phyloP scores from a whole-genome alignment of 2,797 vertebrate genomes.

The Lates japonicus region DNA sequence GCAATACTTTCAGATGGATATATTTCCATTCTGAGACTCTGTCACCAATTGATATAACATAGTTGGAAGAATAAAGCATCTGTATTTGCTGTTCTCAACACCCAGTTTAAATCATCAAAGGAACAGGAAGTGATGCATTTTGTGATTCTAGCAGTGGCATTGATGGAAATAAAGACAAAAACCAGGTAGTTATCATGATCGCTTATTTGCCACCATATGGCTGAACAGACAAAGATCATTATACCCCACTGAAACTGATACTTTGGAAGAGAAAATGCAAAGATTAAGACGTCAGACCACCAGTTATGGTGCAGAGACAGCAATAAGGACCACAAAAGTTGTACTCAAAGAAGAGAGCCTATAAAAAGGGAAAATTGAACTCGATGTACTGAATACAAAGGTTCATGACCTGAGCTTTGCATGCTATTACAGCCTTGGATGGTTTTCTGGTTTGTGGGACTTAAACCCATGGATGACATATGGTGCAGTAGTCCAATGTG shows the following conservation, averaged over 20 bases:
- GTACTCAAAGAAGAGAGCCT: accelerated
- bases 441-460: slow-evolving; percentile 29
- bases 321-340: background rate
- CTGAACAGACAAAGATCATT: slow-evolving; percentile 21
- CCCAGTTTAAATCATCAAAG: background rate
- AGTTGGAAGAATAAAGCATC: background rate
- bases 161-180: slow-evolving; percentile 27
- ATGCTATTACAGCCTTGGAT: slow-evolving; percentile 19
- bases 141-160: background rate
- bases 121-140: slow-evolving; percentile 16
- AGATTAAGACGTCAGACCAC: slow-evolving; percentile 6
- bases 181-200: slow-evolving; percentile 14
- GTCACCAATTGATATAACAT: slow-evolving; percentile 13
- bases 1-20: slow-evolving; percentile 14
- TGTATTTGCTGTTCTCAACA: slow-evolving; percentile 11
- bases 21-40: slow-evolving; percentile 2
- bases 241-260: background rate
- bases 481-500: slow-evolving; percentile 34
- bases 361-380: background rate
- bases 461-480: slow-evolving; percentile 59
- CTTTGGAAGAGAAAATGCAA: slow-evolving; percentile 8
- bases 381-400: background rate
- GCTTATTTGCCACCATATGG: slow-evolving; percentile 24
- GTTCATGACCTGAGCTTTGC: slow-evolving; percentile 24
- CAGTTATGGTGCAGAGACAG: background rate